Percentiles rank a stretch among this genome's conserved stretches.
Conservation (phyloP, 1,140 invertebrate species). For the Zaprionus inermis region DNA sequence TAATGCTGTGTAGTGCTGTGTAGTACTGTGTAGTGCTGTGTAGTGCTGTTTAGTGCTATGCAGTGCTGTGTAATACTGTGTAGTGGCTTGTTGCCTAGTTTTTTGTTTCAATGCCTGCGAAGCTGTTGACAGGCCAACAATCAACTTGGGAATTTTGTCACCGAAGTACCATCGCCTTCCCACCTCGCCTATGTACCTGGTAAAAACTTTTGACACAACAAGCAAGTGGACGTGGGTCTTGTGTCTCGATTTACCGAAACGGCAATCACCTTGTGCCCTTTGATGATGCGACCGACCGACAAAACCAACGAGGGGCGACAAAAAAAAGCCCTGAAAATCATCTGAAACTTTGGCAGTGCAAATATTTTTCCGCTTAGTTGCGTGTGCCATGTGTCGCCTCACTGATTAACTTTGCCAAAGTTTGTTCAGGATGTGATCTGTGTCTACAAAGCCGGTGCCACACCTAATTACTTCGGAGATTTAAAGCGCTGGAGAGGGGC, state of each 20-base stretch:
- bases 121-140: slow-evolving; percentile 82
- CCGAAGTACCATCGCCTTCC: slow-evolving; percentile 69
- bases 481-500: slow-evolving; percentile 19
- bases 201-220: slow-evolving; percentile 67
- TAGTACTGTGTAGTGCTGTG: slow-evolving; percentile 13
- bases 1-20: slow-evolving; percentile 20
- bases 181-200: slow-evolving; percentile 31
- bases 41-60: slow-evolving; percentile 30
- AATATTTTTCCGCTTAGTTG: slow-evolving; percentile 82
- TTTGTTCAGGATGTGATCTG: slow-evolving; percentile 54
- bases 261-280: slow-evolving; percentile 65
- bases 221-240: slow-evolving; percentile 11
- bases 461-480: slow-evolving; percentile 75
- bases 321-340: slow-evolving; percentile 12
- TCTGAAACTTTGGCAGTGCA: slow-evolving; percentile 61
- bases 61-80: slow-evolving; percentile 28
- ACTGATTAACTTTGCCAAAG: slow-evolving; percentile 77
- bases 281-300: slow-evolving; percentile 56
- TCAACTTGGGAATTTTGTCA: slow-evolving; percentile 82
- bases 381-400: slow-evolving; percentile 73
- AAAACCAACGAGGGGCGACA: slow-evolving; percentile 6
- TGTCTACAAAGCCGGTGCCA: slow-evolving; percentile 28
- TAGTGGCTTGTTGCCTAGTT: slow-evolving; percentile 48
- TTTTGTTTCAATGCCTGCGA: slow-evolving; percentile 77
- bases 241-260: slow-evolving; percentile 74